Conservation (phyloP, 2,888 invertebrate species). For the Marasmarcha lunaedactyla region DNA sequence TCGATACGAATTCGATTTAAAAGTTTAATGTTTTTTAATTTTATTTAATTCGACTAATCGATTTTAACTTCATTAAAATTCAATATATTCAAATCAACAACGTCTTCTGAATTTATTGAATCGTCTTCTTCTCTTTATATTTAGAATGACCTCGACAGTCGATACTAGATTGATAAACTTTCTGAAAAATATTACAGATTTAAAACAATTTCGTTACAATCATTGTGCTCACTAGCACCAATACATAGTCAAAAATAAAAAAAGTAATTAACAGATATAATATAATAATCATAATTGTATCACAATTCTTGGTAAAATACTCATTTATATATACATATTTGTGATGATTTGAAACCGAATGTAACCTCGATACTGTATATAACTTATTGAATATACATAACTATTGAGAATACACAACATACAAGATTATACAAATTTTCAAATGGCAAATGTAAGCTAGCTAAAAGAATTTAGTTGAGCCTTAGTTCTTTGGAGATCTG, state of each 20-base stretch:
- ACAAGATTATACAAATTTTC: conserved; percentile 17
- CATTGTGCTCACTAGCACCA: background rate
- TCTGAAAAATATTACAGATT: no score
- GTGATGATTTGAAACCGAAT: conserved; percentile 8
- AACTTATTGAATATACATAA: conserved; percentile 1
- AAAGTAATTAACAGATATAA: background rate
- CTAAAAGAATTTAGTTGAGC: conserved; percentile 60
- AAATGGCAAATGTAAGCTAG: conserved; percentile 36
- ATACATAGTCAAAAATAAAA: background rate
- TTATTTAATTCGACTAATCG: no score
- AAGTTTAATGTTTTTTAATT: no score
- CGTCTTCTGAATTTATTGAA: no score
- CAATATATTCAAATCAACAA: no score
- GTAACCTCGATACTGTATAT: background rate
- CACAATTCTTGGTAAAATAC: conserved; percentile 30
- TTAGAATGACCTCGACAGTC: no score
- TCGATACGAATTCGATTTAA: no score
- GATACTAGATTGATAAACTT: no score
- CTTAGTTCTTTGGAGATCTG: conserved; percentile 64
- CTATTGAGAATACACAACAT: conserved; percentile 13
- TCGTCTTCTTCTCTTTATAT: no score
- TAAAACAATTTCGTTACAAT: background rate
- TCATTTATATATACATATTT: conserved; percentile 25
- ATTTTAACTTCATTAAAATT: no score
- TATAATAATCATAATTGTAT: conserved; percentile 26